These are phyloP conservation scores for Nesometra sesokonis DNA, from an alignment of 35 echinoderm and acorn worm species.

Conservation along the genomic window DNA sequence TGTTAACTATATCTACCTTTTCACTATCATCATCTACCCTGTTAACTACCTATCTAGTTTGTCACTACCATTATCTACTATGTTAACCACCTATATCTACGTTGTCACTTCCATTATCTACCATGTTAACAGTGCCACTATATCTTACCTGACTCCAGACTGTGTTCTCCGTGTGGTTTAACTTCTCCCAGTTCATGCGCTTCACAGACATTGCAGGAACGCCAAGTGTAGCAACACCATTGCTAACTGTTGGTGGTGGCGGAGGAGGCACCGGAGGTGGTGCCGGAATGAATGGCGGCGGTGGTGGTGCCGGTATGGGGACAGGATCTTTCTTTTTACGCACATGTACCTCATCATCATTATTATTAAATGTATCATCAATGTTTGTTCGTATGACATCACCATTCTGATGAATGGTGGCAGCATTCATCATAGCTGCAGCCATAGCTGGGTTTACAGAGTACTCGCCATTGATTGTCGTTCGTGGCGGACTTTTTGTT, in stretches of 20 bases:
- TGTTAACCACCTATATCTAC: too few relatives aligned
- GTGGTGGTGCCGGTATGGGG: background rate
- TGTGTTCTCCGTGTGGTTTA: conserved; percentile 86
- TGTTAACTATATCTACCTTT: too few relatives aligned
- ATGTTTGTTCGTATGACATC: background rate
- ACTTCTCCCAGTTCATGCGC: conserved; percentile 93
- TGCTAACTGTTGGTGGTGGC: conserved; percentile 34
- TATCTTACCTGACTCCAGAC: conserved; percentile 90
- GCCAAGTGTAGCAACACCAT: conserved; percentile 40
- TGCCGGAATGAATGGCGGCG: conserved; percentile 23
- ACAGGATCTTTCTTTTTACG: background rate
- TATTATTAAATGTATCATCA: background rate
- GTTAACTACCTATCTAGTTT: too few relatives aligned
- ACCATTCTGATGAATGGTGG: background rate
- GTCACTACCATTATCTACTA: too few relatives aligned
- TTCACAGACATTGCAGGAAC: conserved; percentile 67
- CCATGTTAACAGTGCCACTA: background rate
- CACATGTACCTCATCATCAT: background rate
- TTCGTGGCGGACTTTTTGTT: background rate
- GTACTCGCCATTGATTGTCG: background rate
- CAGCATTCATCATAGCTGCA: background rate
- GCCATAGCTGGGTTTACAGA: background rate
- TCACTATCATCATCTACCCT: too few relatives aligned
- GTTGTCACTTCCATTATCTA: too few relatives aligned
- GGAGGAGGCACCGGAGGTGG: conserved; percentile 60